Percentiles rank a stretch among this genome's conserved stretches.
Conservation (phyloP, 2,113 vertebrate genomes). For the Hystrix cristata region DNA sequence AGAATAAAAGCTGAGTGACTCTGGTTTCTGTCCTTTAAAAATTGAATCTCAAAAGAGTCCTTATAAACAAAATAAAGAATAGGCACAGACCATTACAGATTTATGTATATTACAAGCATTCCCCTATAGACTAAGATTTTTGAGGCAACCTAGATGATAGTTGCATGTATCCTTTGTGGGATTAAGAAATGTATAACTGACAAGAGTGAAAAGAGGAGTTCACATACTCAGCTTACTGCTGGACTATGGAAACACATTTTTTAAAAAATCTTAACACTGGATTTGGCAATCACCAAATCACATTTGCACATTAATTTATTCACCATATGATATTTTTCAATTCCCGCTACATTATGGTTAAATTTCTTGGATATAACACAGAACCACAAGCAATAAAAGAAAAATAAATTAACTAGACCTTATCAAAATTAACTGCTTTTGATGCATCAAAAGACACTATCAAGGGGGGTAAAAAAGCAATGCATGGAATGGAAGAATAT, state of each 20-base stretch:
- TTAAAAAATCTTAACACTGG: not conserved
- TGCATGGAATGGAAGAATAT: slow-evolving; percentile 4
- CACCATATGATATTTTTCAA: not conserved
- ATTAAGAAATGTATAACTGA: slow-evolving; percentile 31
- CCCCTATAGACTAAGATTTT: not conserved
- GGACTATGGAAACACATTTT: not conserved
- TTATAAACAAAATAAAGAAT: not conserved
- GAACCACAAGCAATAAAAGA: not conserved
- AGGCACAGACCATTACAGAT: not conserved
- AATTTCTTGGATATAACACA: not conserved
- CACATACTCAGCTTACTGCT: not conserved
- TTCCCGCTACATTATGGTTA: not conserved
- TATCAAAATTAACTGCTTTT: not conserved
- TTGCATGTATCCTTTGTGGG: not conserved
- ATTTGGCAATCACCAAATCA: not conserved
- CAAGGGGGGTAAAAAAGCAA: not conserved
- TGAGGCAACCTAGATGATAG: not conserved
- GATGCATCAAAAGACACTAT: not conserved
- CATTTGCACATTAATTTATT: not conserved
- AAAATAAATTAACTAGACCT: not conserved
- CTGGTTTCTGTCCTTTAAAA: not conserved
- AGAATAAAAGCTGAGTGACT: not conserved
- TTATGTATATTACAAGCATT: not conserved
- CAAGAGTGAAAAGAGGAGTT: not conserved
- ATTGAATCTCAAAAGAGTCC: not conserved